Evolutionary conservation across 2,888 invertebrate species (phyloP), one percentile per base, ranked within the genome.

Genomic region (Drosophila neotestacea): DNA sequence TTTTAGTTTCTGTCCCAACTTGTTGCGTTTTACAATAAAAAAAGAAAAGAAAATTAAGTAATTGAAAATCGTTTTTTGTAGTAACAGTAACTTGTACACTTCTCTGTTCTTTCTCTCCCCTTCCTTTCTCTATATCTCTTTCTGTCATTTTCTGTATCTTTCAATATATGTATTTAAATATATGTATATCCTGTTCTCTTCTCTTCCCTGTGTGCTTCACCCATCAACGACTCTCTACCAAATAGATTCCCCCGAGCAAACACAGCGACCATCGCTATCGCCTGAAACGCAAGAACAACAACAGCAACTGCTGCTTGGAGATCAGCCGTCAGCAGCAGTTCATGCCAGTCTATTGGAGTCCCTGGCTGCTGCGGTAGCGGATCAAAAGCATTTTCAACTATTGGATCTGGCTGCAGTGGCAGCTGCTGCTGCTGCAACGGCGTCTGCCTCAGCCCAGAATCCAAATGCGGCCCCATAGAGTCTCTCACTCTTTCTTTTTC

Each of bases 301-400:
- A 36, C 85, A 71, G 61, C 80, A 73, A 64, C 32, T 76, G 65
- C 70, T 72, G 51, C 52, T 75, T 44, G 74, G 77, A 55, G 77
- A 79, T 51, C 76, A 79, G 47, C 79, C 63, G 39, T 32, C 86
- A 47, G 76, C 79, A 60, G 85, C 85, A 61, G 85, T 88, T 38
- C 85, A 88, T 73, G 88, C 88, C 69, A 85, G 80, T 69, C 80
- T 86, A 44, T 67, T 88, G 84, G 88, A 88, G 55, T 82, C 88
- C 7, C 60, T 85, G 74, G 88, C 85, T 66, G 85, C 85, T 74
- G 85, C 86, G 38, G 90, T 90, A 16, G 88, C 86, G 70, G 90
- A 89, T 76, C 90, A 90, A 81, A 89, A 77, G 85, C 85, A 88
- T 69, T 90, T 90, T 74, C 89, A 89, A 81, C 85, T 85, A 61